Evolutionary conservation across 2,888 invertebrate species (phyloP).

Genomic region (Philonicus albiceps): DNA sequence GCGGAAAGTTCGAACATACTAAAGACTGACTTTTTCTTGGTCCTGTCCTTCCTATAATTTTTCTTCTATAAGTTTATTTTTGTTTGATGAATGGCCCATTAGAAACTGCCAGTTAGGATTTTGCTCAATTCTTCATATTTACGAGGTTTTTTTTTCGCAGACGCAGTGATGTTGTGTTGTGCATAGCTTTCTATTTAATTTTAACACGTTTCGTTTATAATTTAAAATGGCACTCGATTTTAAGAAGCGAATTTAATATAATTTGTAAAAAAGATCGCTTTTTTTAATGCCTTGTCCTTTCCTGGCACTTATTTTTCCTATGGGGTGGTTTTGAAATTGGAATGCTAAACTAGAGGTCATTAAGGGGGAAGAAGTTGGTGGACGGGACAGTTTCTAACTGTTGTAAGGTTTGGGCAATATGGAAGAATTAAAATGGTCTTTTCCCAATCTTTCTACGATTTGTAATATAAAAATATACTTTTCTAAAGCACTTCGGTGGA

Average conservation of each 20-base stretch:
- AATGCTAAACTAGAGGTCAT: background rate
- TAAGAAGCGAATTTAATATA: constrained; percentile 22
- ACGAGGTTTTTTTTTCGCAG: background rate
- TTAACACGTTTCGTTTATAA: constrained; percentile 28
- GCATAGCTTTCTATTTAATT: constrained; percentile 27
- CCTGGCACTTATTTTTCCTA: background rate
- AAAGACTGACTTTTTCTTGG: constrained; percentile 28
- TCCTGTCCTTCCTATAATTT: background rate
- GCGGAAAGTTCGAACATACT: constrained; percentile 7
- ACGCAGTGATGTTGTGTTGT: constrained; percentile 5
- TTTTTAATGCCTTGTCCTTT: background rate
- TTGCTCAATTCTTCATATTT: background rate
- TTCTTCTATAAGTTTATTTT: background rate
- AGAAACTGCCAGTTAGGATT: background rate
- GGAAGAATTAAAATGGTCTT: background rate
- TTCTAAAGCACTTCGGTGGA: too few relatives aligned
- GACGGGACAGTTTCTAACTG: background rate
- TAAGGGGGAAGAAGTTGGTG: background rate
- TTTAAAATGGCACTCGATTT: constrained; percentile 27
- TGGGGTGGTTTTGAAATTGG: background rate
- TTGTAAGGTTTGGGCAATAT: background rate
- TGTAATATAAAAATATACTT: too few relatives aligned
- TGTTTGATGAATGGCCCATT: background rate
- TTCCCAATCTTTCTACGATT: background rate
- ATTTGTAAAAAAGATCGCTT: constrained; percentile 19